Conservation (phyloP, 2,888 invertebrate species). For the Linnaemya tessellans region DNA sequence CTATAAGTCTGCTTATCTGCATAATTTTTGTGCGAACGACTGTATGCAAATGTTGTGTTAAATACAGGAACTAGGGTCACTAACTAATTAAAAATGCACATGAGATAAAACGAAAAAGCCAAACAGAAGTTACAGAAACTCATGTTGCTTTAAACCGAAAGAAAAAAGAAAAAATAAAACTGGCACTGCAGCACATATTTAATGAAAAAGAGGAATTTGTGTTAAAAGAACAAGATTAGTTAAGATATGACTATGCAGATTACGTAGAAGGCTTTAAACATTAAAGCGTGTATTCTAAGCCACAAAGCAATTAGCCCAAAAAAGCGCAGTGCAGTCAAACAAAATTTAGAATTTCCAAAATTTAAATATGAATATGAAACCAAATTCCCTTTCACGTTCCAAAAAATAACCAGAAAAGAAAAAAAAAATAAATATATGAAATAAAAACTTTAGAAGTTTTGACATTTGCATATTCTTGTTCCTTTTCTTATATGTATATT, state of each 20-base stretch:
- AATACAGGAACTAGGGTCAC: conserved; percentile 73
- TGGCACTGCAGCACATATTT: background rate
- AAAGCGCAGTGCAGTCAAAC: conserved; percentile 9
- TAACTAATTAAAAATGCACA: conserved; percentile 74
- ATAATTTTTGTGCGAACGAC: conserved; percentile 2
- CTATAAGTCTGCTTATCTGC: background rate
- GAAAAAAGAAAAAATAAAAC: background rate
- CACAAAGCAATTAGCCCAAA: conserved; percentile 43
- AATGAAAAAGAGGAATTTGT: conserved; percentile 52
- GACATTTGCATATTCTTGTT: conserved; percentile 69
- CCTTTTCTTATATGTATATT: conserved; percentile 43
- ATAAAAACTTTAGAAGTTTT: conserved; percentile 42
- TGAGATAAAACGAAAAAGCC: conserved; percentile 47
- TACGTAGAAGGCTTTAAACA: conserved; percentile 12
- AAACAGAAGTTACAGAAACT: conserved; percentile 44
- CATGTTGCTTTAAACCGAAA: conserved; percentile 32
- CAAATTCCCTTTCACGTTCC: conserved; percentile 57
- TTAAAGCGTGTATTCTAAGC: conserved; percentile 49
- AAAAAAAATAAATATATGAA: background rate
- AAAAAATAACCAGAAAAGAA: background rate
- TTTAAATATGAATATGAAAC: conserved; percentile 5
- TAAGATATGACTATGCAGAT: conserved; percentile 16
- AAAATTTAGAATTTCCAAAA: conserved; percentile 1
- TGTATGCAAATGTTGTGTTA: conserved; percentile 67
- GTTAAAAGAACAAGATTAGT: conserved; percentile 47